Base-by-base conservation (phyloP, 2,797 vertebrate species). In the Centropyge bicolor region DNA sequence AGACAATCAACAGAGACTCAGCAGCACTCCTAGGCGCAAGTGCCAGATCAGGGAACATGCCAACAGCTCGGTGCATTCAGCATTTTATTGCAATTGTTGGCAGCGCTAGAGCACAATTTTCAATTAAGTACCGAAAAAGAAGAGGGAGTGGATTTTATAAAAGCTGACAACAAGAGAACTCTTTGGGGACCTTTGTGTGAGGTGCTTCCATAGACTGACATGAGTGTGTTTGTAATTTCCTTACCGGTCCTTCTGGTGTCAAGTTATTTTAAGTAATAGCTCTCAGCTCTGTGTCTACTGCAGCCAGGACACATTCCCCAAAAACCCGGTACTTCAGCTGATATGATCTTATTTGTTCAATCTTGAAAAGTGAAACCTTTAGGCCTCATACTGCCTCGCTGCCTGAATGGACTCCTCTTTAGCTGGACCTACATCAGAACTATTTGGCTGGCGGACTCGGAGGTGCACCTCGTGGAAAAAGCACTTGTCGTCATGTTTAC, bases 261-360 rank as follows among this genome's bases (percentile, higher is more conserved):
- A 84, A 83, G 89, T 89, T 90, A 87, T 91, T 93, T 82, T 83
- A 92, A 83, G 78, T 87, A 91, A 88, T 90, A 86, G 82, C 71
- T 88, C 74, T 89, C 61, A 84, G 78, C 71, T 88, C 74, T 59
- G 49, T 83, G 62, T 80, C 78, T 74, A 55, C 40, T 66, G 71
- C 76, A 81, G 88, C 85, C 86, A 85, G 88, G 36, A 86, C 85
- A 81, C 78, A 78, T 85, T 84, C 76, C 80, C 14, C 38, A 11
- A 74, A 91, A 93, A 90, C 84, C 75, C 79, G 78, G 85, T 84
- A 83, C 81, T 87, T 88, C 78, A 79, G 78, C 81, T 79, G 90
- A 90, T 91, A 83, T 63, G 45, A 88, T 92, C 87, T 91, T 91
- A 87, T 94, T 92, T 87, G 86, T 89, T 81, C 78, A 87, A 84